Conservation (phyloP, 2,888 invertebrate species). For the Synanthedon myopaeformis region DNA sequence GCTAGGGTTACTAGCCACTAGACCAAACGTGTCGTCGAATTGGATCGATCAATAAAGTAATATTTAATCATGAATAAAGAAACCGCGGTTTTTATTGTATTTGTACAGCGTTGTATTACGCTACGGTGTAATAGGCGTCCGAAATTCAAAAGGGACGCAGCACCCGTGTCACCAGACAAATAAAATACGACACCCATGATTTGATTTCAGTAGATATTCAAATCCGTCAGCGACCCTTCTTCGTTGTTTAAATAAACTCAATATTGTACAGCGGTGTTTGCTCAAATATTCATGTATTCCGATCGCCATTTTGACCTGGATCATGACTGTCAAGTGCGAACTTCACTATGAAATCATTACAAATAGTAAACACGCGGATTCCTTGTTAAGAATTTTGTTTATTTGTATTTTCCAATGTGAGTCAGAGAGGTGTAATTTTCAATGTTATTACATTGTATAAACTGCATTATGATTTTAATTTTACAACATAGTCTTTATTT, state of each 20-base stretch:
- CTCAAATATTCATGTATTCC: not conserved
- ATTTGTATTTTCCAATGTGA: no score
- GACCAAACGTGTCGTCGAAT: no score
- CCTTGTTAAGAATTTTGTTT: no score
- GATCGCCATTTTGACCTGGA: not conserved
- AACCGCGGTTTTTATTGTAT: no score
- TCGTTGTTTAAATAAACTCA: slow-evolving; percentile 12
- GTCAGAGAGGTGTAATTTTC: no score
- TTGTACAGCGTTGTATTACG: not conserved
- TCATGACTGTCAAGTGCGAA: not conserved
- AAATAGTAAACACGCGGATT: no score
- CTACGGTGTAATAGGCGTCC: slow-evolving; percentile 1
- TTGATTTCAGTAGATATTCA: slow-evolving; percentile 18
- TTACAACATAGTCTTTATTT: no score
- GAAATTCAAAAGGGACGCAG: slow-evolving; percentile 2
- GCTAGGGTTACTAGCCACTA: no score
- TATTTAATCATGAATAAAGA: no score
- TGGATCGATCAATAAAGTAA: no score
- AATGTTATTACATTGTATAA: no score
- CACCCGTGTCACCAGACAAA: slow-evolving; percentile 15
- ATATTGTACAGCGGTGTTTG: not conserved
- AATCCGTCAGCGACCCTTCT: slow-evolving; percentile 12
- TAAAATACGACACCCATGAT: slow-evolving; percentile 13
- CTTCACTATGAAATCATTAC: not conserved
- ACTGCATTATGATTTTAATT: no score